phyloP scores from a whole-genome alignment of 2,797 vertebrate species.

The Hapalemur alaotrensis region DNA sequence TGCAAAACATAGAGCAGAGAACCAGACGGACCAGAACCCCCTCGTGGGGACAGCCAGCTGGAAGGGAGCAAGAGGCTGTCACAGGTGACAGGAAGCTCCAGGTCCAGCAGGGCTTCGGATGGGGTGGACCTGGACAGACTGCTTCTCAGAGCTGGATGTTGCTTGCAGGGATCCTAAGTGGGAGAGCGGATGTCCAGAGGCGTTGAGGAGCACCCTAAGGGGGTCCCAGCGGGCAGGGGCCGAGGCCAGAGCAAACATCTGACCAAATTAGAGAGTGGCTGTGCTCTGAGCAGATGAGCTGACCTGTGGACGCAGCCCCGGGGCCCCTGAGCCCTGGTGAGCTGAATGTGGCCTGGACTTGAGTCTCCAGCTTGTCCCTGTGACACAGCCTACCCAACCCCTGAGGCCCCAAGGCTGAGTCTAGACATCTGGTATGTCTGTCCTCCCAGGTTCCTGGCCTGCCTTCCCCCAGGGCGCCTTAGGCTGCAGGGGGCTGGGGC shows the following conservation, averaged over 20 bases:
- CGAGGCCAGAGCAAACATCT: neutral
- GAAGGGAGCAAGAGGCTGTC: neutral
- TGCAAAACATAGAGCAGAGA: neutral
- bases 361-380: fast-evolving
- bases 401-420: neutral
- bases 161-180: neutral
- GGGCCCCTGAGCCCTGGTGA: neutral
- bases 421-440: neutral
- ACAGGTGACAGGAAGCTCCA: neutral
- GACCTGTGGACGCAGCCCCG: fast-evolving
- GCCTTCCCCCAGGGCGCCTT: no score
- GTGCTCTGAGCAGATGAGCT: neutral
- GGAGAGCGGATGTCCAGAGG: neutral
- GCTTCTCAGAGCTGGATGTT: neutral
- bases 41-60: neutral
- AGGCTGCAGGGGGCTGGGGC: neutral
- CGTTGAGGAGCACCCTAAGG: neutral
- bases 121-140: neutral
- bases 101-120: neutral
- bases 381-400: no score
- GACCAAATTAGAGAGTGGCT: neutral
- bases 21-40: neutral
- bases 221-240: neutral
- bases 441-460: neutral
- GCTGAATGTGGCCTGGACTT: neutral